Conservation (phyloP, 2,888 invertebrate species). For the Diarsia rubi region DNA sequence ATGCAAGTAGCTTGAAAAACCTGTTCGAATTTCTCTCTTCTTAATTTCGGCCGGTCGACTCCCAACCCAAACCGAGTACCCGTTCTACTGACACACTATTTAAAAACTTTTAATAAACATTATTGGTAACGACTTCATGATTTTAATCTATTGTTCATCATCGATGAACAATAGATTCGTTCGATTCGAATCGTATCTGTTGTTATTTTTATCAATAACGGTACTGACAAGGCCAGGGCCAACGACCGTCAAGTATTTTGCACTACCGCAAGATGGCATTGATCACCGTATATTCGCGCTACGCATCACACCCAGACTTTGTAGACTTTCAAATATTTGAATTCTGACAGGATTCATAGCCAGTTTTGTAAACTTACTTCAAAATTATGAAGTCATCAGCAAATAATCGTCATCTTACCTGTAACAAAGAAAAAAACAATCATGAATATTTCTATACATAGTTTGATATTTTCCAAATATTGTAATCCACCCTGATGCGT, state of each 20-base stretch:
- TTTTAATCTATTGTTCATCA: constrained; percentile 5
- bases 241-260: constrained; percentile 59
- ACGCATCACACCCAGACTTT: constrained; percentile 42
- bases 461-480: background rate
- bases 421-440: constrained; percentile 34
- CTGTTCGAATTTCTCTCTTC: constrained; percentile 67
- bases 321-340: background rate
- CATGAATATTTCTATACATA: background rate
- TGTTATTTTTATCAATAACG: constrained; percentile 66
- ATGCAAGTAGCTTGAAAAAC: constrained; percentile 58
- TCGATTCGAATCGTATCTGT: too few species aligned
- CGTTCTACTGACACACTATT: constrained; percentile 66
- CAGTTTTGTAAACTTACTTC: background rate
- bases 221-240: constrained; percentile 74
- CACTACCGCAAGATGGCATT: constrained; percentile 70
- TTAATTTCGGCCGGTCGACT: constrained; percentile 62
- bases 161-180: too few species aligned
- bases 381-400: background rate
- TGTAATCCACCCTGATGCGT: too few species aligned
- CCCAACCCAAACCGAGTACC: constrained; percentile 35
- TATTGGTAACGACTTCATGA: constrained; percentile 15
- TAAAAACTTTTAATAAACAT: constrained; percentile 17
- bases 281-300: constrained; percentile 64
- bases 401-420: constrained; percentile 35
- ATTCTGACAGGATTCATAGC: background rate